Base-by-base conservation (phyloP, 2,888 invertebrate species). In the Neocrepidodera transversa region DNA sequence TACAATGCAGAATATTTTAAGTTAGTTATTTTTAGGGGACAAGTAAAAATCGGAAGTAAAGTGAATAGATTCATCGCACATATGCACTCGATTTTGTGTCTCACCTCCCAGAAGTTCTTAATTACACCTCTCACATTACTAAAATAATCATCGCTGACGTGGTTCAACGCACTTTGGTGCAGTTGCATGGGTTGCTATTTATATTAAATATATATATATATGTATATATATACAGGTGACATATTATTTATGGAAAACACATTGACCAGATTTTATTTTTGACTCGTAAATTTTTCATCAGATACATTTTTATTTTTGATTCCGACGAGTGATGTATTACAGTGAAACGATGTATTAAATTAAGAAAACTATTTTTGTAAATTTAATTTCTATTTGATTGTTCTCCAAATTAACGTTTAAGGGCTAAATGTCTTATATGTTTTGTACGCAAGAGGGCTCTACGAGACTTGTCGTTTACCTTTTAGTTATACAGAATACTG, bases 141-240 rank as follows among this genome's bases (percentile, higher is more conserved):
- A 51, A 58, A 58, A 58, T 52, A 45, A 38, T 52, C 52, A 26
- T 13, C 40, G n/a, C 17, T 16, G 30, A 42, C 40, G 13, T 47
- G 48, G 60, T 60, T 60, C 60, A 60, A 60, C 42, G 56, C 35
- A 47, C 60, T 49, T 28, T 10, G 5, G 30, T 52, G 52, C 42
- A 52, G 40, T 40, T 17, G 52, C 42, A 42, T 52, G 17, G 26
- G 26, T 13, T 52, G 52, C 61, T 64, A 64, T 61, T 64, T 64
- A 62, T 64, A 56, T 57, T 53, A 30, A 32, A 36, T 23, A 52
- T 32, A 59, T 62, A 8, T 40, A n/a, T n/a, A n/a, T n/a, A n/a
- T n/a, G n/a, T n/a, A n/a, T n/a, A n/a, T n/a, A n/a, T n/a, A 40
- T 50, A 43, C 45, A 32, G 40, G 40, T 58, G 58, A 49, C 53